Evolutionary conservation across 2,888 invertebrate species (phyloP), one percentile per base, ranked within the genome.

Genomic region (Ormia ochracea): DNA sequence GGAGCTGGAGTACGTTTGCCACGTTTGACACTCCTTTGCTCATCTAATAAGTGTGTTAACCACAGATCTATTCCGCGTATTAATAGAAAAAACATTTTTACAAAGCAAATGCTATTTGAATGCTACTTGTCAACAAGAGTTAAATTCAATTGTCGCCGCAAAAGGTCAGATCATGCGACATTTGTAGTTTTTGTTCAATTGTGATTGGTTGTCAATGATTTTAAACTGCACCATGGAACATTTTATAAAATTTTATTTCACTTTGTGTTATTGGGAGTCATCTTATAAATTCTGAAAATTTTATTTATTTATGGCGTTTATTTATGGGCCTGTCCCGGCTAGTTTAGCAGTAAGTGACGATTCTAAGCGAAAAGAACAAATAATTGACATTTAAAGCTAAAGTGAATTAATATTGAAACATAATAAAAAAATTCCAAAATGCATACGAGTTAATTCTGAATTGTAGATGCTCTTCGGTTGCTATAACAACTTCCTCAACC

Each of bases 141-240:
- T 28, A 54, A 38, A 65, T 31, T 77, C 70, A 70, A 77, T 70
- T 77, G 76, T 77, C 76, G 70, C 69, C 56, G 48, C 54, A 63
- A 48, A 63, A 63, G 56, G 38, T 77, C 45, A 63, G 12, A 66
- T 66, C 23, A 23, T 56, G 56, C 70, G 69, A 69, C 76, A 77
- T 70, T 77, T 69, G 65, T 26, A 28, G 38, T 45, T 36, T n/a
- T 50, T 48, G 14, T 65, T 19, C 26, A 12, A 17, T 45, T 33
- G 38, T n/a, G 2, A 5, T 21, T 17, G 41, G 45, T 14, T 63
- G 41, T 43, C 31, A 52, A 66, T 38, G 7, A 19, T 38, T 48
- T 26, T 12, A n/a, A 23, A 19, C 33, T 23, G 56, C 3, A 54
- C 9, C 10, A 56, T 21, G 3, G 12, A 48, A 36, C n/a, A n/a